Conservation (phyloP, 2,113 vertebrate species). For the Barnardius zonarius region DNA sequence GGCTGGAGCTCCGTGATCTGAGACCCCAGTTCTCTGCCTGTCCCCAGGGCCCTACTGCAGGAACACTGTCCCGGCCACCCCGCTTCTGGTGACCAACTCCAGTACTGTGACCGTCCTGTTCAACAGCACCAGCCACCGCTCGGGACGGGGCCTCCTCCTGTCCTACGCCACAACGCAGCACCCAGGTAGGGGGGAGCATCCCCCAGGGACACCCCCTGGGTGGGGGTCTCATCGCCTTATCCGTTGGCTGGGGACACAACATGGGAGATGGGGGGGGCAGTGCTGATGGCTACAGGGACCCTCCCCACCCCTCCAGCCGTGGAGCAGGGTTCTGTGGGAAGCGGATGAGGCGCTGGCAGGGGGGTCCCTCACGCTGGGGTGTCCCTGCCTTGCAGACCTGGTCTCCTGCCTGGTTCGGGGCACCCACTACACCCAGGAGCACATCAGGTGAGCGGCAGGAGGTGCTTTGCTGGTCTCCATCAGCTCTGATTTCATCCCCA, state of each 20-base stretch:
- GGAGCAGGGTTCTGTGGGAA: not conserved
- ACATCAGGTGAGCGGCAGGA: conserved; percentile 71
- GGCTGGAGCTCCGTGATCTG: not conserved
- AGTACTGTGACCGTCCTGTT: conserved; percentile 77
- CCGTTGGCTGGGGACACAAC: not conserved
- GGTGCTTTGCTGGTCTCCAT: not conserved
- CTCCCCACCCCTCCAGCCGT: not conserved
- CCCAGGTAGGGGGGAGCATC: conserved; percentile 69
- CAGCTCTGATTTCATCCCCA: not conserved
- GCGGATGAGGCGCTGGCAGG: not conserved
- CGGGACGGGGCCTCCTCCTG: conserved; percentile 84
- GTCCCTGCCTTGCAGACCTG: conserved; percentile 70
- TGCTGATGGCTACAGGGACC: not conserved
- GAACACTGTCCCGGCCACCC: conserved; percentile 45
- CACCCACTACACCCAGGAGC: conserved; percentile 77
- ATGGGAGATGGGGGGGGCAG: not conserved
- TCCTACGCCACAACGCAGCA: conserved; percentile 82
- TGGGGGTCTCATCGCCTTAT: not conserved
- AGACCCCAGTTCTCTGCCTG: not conserved
- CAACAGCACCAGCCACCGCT: conserved; percentile 78
- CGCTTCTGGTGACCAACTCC: conserved; percentile 71
- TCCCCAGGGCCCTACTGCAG: conserved; percentile 82
- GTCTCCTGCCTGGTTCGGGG: conserved; percentile 84
- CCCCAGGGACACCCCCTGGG: not conserved
- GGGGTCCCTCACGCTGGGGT: not conserved